phyloP scores from a whole-genome alignment of 2,888 invertebrate genomes.

The Autographa gamma region DNA sequence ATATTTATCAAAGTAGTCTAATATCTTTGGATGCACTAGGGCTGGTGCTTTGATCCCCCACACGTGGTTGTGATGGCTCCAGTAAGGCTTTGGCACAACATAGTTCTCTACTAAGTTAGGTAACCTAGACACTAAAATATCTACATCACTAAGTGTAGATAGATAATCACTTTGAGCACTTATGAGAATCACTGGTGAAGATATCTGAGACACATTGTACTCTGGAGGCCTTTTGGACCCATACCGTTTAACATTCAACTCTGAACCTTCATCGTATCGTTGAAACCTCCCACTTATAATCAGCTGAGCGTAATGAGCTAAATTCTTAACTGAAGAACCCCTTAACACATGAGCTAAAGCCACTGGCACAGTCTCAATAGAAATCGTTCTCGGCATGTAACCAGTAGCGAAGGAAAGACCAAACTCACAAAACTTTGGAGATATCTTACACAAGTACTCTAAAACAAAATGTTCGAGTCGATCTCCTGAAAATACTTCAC shows the following conservation, averaged over 20 bases:
- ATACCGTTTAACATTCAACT: conserved; percentile 75
- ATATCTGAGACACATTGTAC: conserved; percentile 75
- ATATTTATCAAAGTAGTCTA: conserved; percentile 69
- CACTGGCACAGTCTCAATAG: conserved; percentile 85
- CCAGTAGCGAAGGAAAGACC: conserved; percentile 89
- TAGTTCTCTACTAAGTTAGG: conserved; percentile 89
- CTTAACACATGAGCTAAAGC: conserved; percentile 87
- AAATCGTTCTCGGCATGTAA: conserved; percentile 85
- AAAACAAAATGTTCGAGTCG: conserved; percentile 77
- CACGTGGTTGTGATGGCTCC: conserved; percentile 83
- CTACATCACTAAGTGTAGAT: conserved; percentile 88
- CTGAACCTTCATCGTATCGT: conserved; percentile 77
- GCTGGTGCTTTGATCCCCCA: conserved; percentile 74
- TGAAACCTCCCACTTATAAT: conserved; percentile 73
- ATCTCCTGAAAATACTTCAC: conserved; percentile 90
- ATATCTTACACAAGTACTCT: conserved; percentile 74
- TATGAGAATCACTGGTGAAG: conserved; percentile 78
- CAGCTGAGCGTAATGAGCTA: conserved; percentile 88
- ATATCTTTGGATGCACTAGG: conserved; percentile 71
- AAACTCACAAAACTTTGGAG: conserved; percentile 88
- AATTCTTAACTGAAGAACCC: conserved; percentile 84
- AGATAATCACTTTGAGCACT: conserved; percentile 89
- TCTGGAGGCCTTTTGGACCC: conserved; percentile 72
- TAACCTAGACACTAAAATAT: conserved; percentile 85
- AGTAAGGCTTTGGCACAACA: conserved; percentile 85